phyloP scores from a whole-genome alignment of 2,113 vertebrate genomes.

The Myotis davidii region DNA sequence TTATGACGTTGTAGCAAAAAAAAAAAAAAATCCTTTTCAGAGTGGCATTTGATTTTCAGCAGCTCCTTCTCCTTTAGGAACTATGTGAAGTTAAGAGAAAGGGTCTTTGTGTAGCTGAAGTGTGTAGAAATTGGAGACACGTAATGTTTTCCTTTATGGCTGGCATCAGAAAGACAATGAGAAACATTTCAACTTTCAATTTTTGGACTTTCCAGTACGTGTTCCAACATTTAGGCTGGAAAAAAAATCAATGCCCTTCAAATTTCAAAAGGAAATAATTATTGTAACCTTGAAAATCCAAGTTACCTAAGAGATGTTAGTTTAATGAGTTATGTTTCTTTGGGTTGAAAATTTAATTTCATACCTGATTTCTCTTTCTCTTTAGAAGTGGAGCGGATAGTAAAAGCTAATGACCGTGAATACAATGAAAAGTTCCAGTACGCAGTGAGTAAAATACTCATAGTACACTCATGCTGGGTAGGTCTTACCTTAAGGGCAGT shows the following conservation, averaged over 20 bases:
- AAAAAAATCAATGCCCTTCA: constrained; percentile 43
- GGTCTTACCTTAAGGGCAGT: background rate
- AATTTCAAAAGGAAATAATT: constrained; percentile 67
- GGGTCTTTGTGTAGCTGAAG: constrained; percentile 1
- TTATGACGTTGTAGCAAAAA: background rate
- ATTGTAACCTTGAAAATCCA: constrained; percentile 46
- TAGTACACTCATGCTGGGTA: accelerated
- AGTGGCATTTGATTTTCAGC: background rate
- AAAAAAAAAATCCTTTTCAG: background rate
- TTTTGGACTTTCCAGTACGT: constrained; percentile 28
- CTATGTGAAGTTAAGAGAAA: constrained; percentile 40
- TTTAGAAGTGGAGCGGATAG: constrained; percentile 90
- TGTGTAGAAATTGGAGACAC: constrained; percentile 37
- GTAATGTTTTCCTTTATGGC: constrained; percentile 56
- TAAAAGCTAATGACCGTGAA: constrained; percentile 90
- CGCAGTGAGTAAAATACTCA: constrained; percentile 85
- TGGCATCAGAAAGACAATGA: constrained; percentile 52
- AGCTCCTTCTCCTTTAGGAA: background rate
- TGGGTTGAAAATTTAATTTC: constrained; percentile 44
- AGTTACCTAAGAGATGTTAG: constrained; percentile 44
- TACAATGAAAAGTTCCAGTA: constrained; percentile 92
- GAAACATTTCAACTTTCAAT: constrained; percentile 59
- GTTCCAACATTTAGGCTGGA: constrained; percentile 56
- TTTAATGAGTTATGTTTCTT: constrained; percentile 53
- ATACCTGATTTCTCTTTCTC: constrained; percentile 60